Evolutionary conservation across 2,113 vertebrate genomes (phyloP), one percentile per base, ranked within the genome.

Genomic region (Marcusenius ussheri): DNA sequence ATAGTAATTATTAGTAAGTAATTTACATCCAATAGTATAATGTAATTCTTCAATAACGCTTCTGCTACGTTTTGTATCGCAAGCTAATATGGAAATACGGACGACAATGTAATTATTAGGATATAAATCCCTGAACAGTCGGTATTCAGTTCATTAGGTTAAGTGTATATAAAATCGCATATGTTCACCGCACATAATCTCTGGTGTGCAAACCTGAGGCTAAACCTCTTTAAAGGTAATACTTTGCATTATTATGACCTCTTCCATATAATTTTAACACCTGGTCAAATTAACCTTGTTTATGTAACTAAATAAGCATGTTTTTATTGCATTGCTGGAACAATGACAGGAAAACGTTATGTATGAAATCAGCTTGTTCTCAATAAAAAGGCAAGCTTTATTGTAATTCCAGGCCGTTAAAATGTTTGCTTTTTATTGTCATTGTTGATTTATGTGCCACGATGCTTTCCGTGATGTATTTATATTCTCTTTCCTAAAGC

Each of bases 101-200:
- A n/a, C 31, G 70, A 39, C 35, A 77, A 39, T 39, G 31, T 9
- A 74, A 15, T 17, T 42, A 46, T 2, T 46, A 49, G 46, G 19
- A n/a, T 49, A 3, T 47, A 85, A 49, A 70, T 5, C 4, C 83
- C 83, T 15, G 5, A 47, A 85, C 7, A 47, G 45, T 49, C 9
- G 74, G 35, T 17, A 39, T 80, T 42, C 83, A 87, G 49, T 50
- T 39, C 10, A 51, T 87, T 87, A 19, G 8, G 15, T 51, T 88
- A 53, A 39, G 86, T 13, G 17, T 21, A 7, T 3, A 53, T 7
- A 31, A 53, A 90, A 89, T 91, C 90, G n/a, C n/a, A 92, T 93
- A 89, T 94, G 92, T 92, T 93, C 89, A 90, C 58, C 87, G 86
- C 88, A 91, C 91, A 83, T 88, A 89, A 89, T 88, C 91, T 89